Percentiles rank a stretch among this genome's conserved stretches.
Evolutionary conservation across 2,888 invertebrate species (phyloP).

Genomic region (Apotomis turbidana): DNA sequence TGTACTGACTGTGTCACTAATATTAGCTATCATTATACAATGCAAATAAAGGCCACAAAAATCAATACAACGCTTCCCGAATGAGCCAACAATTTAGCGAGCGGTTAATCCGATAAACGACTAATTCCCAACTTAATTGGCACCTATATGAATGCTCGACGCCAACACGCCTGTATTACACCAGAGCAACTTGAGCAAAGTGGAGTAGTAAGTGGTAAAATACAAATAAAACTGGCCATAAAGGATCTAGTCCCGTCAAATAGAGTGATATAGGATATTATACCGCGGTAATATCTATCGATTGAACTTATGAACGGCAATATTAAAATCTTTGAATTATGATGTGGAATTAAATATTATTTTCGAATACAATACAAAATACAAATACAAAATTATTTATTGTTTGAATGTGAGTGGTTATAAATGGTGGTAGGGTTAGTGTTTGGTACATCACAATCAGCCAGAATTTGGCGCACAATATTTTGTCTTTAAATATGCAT

Average conservation of each 20-base stretch:
- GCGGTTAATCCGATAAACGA: conserved; percentile 36
- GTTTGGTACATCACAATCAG: no score
- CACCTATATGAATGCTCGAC: conserved; percentile 37
- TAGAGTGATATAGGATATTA: no score
- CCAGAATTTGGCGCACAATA: no score
- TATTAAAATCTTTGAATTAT: no score
- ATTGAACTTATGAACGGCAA: no score
- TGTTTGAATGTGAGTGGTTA: no score
- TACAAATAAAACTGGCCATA: conserved; percentile 38
- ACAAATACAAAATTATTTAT: no score
- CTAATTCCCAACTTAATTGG: conserved; percentile 39
- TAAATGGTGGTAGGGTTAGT: no score
- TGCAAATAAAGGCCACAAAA: background rate
- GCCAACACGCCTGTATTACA: conserved; percentile 35
- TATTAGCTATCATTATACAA: background rate
- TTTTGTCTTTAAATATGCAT: no score
- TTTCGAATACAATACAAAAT: no score
- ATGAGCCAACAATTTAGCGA: conserved; percentile 33
- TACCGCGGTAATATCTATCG: no score
- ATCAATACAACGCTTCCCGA: conserved; percentile 24
- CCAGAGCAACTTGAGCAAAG: conserved; percentile 28
- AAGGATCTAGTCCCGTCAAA: conserved; percentile 7
- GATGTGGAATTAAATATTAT: no score
- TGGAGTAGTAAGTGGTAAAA: conserved; percentile 39
- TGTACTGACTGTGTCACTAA: background rate